Conservation (phyloP, 2,888 invertebrate genomes). For the Lepidochitona cinerea region DNA sequence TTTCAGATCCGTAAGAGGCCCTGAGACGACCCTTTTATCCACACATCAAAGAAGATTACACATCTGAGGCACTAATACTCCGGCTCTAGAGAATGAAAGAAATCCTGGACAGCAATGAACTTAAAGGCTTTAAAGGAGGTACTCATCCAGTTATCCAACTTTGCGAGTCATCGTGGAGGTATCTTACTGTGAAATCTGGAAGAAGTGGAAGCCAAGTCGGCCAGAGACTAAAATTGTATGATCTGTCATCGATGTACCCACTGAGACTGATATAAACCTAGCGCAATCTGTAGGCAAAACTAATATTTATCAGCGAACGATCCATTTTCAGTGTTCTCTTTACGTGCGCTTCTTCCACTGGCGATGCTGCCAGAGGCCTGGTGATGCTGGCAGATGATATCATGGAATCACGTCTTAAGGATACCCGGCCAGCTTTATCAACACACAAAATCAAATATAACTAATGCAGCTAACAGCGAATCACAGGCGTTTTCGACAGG, state of each 20-base stretch:
- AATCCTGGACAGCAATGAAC: too few species aligned
- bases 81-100: too few species aligned
- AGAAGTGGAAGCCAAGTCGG: too few species aligned
- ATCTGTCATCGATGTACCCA: not conserved
- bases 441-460: not conserved
- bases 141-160: too few species aligned
- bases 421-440: not conserved
- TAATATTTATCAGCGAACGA: not conserved
- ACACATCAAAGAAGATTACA: too few species aligned
- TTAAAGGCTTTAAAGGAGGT: too few species aligned
- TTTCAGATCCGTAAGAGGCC: too few species aligned
- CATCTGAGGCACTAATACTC: too few species aligned
- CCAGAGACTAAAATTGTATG: too few species aligned
- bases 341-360: not conserved
- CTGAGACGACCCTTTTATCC: too few species aligned
- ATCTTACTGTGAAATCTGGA: too few species aligned
- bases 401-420: not conserved
- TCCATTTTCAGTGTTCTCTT: not conserved
- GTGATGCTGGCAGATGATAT: not conserved
- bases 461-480: not conserved
- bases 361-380: not conserved
- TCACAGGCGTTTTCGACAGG: not conserved
- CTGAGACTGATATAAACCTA: not conserved
- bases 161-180: too few species aligned
- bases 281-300: not conserved